Evolutionary conservation across 2,113 vertebrate species (phyloP), one percentile per base, ranked within the genome.

Genomic region (Noctilio leporinus): DNA sequence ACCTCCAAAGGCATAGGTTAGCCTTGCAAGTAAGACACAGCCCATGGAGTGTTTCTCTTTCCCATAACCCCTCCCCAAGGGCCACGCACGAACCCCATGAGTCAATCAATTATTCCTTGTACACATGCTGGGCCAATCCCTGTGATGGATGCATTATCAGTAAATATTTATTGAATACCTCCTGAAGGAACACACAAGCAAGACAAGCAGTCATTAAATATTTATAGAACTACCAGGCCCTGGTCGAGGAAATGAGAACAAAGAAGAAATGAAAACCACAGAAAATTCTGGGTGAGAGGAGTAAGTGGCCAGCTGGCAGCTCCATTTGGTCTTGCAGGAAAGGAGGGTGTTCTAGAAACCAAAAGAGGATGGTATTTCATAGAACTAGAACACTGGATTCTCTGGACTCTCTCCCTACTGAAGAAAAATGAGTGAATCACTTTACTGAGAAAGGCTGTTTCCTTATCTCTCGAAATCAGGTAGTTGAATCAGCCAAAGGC

Each of bases 401-500:
- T 10, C 57, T 10, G 12, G 51, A 26, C 82, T 45, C 28, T 65
- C 40, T 45, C 20, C 47, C 51, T 55, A n/a, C 82, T 4, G 2
- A 67, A 90, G 59, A 12, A 92, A 67, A 94, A 57, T 0, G 45
- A 38, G 43, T 81, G 87, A 93, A n/a, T 89, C 86, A 77, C 49
- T 45, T 80, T 80, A 93, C 84, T 64, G 49, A 90, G 89, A 96
- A 94, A 57, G 33, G 30, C 72, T 92, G 86, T 86, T 93, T 89
- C 94, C 85, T 92, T 84, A n/a, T 90, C 92, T 85, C 35, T 73
- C 84, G 67, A 49, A 73, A 70, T 14, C 14, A 84, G n/a, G 89
- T 5, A 47, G 51, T 4, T 49, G 80, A 89, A 69, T 80, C 76
- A 40, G 55, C 35, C 55, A 55, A 77, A 85, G 1, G 9, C 16